Base-by-base conservation (phyloP, 1,140 invertebrate genomes). In the Ptiloglossa arizonensis region DNA sequence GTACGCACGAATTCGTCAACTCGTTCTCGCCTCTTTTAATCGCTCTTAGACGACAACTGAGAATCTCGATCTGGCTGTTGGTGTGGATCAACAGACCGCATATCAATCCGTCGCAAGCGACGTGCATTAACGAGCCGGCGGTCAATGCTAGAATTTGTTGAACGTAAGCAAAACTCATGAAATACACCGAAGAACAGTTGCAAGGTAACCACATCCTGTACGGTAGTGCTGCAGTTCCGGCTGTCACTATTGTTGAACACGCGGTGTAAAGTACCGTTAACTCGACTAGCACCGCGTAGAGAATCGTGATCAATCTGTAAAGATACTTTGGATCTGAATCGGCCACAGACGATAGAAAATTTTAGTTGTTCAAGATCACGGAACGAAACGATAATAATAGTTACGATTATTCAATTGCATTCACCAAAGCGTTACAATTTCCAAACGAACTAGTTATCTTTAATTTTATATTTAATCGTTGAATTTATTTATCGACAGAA, bases 61-160 rank as follows among this genome's bases (percentile, higher is more conserved):
- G 57, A 4, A 87, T 87, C n/a, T 81, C 71, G 3, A 86, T 71
- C 29, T 87, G 85, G 15, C 52, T 73, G 29, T 68, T 77, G 9
- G 63, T 56, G 19, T 80, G 74, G 13, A 80, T 62, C 44, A 87
- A 44, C 5, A 87, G 15, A 13, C 82, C 80, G 8, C 79, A 85
- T 11, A 87, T 68, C 6, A 86, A 24, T 27, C 62, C 70, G n/a
- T 87, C 86, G 17, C 57, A 78, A 0, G 82, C 82, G 0, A 54
- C 56, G 50, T 87, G 82, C 0, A 44, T 4, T 11, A 70, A 8
- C 3, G 82, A 72, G 0, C 63, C 75, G 11, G 44, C 44, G 0
- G 63, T 13, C 0, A 82, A 4, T 5, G 56, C 35, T 19, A 68
- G 27, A 4, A 48, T 13, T 27, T 86, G 68, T 44, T 84, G 86